phyloP scores from a whole-genome alignment of 2,888 invertebrate genomes.

The Philopedon plagiatum region DNA sequence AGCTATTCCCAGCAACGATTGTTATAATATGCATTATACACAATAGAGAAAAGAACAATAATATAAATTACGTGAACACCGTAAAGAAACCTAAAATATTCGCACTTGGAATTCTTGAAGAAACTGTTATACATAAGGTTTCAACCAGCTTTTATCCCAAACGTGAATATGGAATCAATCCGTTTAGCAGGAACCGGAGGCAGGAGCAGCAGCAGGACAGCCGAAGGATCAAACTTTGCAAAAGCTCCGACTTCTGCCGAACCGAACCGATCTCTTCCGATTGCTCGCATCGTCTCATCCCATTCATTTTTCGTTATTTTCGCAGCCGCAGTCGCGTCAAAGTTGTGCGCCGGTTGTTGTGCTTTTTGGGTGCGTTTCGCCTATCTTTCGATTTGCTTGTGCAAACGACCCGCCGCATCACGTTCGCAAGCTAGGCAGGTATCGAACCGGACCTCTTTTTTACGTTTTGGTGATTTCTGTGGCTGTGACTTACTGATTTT shows the following conservation, averaged over 20 bases:
- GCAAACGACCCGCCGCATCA: slow-evolving; percentile 28
- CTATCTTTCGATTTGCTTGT: slow-evolving; percentile 25
- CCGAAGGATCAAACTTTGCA: slow-evolving; percentile 29
- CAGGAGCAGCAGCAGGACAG: not conserved
- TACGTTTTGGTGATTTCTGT: slow-evolving; percentile 42
- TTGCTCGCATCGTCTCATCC: slow-evolving; percentile 19
- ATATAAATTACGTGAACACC: too few relatives aligned
- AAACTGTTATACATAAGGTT: not conserved
- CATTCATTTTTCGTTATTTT: slow-evolving; percentile 27
- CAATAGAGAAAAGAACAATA: too few relatives aligned
- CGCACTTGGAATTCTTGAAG: too few relatives aligned
- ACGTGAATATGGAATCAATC: slow-evolving; percentile 30
- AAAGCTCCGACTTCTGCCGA: slow-evolving; percentile 22
- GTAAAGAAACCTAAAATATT: too few relatives aligned
- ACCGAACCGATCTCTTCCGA: slow-evolving; percentile 7
- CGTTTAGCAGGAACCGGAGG: not conserved
- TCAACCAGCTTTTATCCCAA: not conserved
- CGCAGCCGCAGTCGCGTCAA: slow-evolving; percentile 41
- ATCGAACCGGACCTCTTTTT: slow-evolving; percentile 46
- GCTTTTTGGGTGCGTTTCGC: slow-evolving; percentile 11
- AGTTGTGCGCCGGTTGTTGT: slow-evolving; percentile 19
- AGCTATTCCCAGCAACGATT: too few relatives aligned
- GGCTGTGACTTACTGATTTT: slow-evolving; percentile 30
- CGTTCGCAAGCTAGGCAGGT: slow-evolving; percentile 17
- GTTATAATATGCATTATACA: too few relatives aligned